Percentiles rank a stretch among this genome's conserved stretches.
Conservation (phyloP, 2,797 vertebrate genomes). For the Intellagama lesueurii region DNA sequence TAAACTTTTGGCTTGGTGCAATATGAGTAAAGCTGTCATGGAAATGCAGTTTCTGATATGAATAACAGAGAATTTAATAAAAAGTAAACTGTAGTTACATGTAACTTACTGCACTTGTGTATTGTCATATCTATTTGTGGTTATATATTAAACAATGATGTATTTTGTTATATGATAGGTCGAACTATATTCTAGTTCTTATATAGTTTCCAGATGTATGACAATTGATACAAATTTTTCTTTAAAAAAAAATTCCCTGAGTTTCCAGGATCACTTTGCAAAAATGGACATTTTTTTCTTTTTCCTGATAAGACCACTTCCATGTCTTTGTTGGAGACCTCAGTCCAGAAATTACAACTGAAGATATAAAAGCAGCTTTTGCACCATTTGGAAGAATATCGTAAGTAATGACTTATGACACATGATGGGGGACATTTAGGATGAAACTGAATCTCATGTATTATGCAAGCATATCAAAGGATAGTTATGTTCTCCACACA, state of each 20-base stretch:
- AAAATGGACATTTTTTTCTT: constrained; percentile 66
- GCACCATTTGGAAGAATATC: constrained; percentile 98
- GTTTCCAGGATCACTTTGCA: constrained; percentile 45
- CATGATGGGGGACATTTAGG: constrained; percentile 4
- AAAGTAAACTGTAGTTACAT: constrained; percentile 26
- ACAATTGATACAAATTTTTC: constrained; percentile 39
- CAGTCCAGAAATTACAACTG: constrained; percentile 97
- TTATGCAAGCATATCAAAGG: neutral
- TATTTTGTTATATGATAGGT: constrained; percentile 43
- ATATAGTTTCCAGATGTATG: constrained; percentile 22
- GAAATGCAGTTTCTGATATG: constrained; percentile 32
- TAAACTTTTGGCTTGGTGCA: fast-evolving
- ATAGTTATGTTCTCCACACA: neutral
- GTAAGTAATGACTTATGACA: constrained; percentile 82
- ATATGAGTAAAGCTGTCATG: neutral
- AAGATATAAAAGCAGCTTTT: constrained; percentile 97
- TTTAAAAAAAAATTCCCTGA: constrained; percentile 5
- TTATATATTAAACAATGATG: constrained; percentile 42
- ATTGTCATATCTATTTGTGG: constrained; percentile 40
- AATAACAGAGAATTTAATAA: constrained; percentile 50
- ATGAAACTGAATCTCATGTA: neutral
- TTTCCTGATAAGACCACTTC: constrained; percentile 90
- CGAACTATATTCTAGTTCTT: constrained; percentile 57
- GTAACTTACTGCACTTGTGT: constrained; percentile 1
- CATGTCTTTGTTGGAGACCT: constrained; percentile 98